These are phyloP conservation scores for Alloscopus bannaensis DNA, from an alignment of 2,888 invertebrate genomes.

Conservation along the genomic window DNA sequence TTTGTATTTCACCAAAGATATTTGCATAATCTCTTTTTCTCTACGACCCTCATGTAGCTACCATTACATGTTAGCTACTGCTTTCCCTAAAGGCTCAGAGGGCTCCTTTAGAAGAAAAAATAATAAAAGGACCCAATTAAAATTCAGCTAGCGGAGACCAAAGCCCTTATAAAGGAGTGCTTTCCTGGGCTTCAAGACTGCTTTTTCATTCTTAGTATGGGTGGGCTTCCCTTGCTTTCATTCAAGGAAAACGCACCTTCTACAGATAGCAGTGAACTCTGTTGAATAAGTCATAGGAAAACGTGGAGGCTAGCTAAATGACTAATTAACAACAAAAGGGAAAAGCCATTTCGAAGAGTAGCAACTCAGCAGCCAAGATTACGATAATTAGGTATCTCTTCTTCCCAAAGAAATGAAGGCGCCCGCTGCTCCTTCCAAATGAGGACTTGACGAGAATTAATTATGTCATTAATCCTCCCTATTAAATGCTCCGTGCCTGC, in stretches of 20 bases:
- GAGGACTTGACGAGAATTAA: too few species aligned
- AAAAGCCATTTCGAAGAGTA: too few species aligned
- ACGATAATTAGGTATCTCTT: too few species aligned
- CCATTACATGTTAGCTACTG: not conserved
- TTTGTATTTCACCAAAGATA: not conserved
- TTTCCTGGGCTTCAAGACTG: not conserved
- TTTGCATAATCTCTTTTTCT: conserved; percentile 16
- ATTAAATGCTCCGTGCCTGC: too few species aligned
- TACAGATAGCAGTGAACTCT: not conserved
- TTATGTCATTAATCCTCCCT: too few species aligned
- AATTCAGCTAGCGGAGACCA: not conserved
- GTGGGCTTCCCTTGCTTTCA: too few species aligned
- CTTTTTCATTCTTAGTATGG: not conserved
- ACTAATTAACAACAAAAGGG: too few species aligned
- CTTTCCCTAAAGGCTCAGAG: not conserved
- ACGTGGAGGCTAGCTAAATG: not conserved
- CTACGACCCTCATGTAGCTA: too few species aligned
- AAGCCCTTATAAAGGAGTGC: not conserved
- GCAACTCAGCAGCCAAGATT: too few species aligned
- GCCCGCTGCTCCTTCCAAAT: too few species aligned
- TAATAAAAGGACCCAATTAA: conserved; percentile 10
- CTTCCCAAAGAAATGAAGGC: too few species aligned
- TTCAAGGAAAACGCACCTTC: too few species aligned
- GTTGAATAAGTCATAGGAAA: not conserved
- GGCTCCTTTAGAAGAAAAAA: not conserved